Evolutionary conservation across 2,888 invertebrate species (phyloP), one percentile per base, ranked within the genome.

Genomic region (Acleris cristana): DNA sequence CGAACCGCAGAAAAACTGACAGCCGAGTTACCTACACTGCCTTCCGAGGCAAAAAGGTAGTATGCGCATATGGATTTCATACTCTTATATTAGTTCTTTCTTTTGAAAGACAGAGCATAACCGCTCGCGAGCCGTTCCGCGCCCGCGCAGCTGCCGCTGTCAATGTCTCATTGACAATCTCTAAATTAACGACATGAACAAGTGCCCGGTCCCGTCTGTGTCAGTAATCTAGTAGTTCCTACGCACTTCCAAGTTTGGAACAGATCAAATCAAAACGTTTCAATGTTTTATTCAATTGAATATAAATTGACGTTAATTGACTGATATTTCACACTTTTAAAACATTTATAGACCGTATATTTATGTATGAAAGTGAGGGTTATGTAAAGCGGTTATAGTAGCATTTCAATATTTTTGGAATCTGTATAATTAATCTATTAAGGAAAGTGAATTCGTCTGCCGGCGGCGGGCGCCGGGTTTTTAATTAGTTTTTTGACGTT

Each of bases 1-100:
- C 58, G 65, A 63, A 63, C 67, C 57, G 67, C 67, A 67, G 63
- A 67, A 67, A 67, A 67, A 67, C 67, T 67, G 67, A 67, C 67
- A 58, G 70, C 18, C 54, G 59, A 61, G 62, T 69, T 65, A 65
- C 56, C 64, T 60, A 60, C 60, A 23, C 55, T 26, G n/a, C 7
- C 21, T 21, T 34, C 12, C 57, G 57, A 40, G 14, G 40, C 14
- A 4, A 40, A 40, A 40, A 40, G 40, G 40, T 40, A 14, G 14
- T 40, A 40, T 14, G 14, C 14, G 40, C 14, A 14, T 40, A 40
- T 14, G 14, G 40, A 40, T 14, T 40, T 40, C 40, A 4, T 40
- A 40, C 12, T 40, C 40, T 40, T 40, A 4, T 3, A 14, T 1
- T 40, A 14, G 3, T 40, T 40, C 14, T 40, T 40, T 40, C 40